Percentiles rank a stretch among this genome's conserved stretches.
phyloP scores from a whole-genome alignment of 2,888 invertebrate genomes.

The Patella ulyssiponensis region DNA sequence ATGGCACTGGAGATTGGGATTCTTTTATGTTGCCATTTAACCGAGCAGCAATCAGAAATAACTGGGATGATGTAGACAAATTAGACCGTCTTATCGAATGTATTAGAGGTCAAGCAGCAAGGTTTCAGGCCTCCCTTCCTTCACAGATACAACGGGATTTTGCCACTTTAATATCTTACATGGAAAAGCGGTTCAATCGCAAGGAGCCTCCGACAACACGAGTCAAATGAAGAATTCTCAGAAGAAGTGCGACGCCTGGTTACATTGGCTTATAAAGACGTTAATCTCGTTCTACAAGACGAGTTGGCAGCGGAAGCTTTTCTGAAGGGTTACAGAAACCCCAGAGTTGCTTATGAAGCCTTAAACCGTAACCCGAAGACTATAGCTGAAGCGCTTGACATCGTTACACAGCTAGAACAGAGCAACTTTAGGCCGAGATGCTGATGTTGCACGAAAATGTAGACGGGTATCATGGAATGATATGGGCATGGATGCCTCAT shows the following conservation, averaged over 20 bases:
- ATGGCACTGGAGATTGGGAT: not conserved
- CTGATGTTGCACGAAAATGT: too few species aligned
- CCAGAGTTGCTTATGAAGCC: not conserved
- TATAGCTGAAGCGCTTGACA: not conserved
- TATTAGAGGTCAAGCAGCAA: not conserved
- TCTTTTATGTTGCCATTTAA: too few species aligned
- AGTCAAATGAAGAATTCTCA: too few species aligned
- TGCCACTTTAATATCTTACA: too few species aligned
- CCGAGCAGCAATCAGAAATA: not conserved
- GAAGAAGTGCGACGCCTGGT: not conserved
- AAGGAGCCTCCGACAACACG: too few species aligned
- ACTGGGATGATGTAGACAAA: not conserved
- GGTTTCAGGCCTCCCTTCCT: too few species aligned
- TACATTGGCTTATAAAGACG: not conserved
- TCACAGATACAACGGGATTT: too few species aligned
- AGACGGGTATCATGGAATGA: too few species aligned
- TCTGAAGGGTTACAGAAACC: not conserved
- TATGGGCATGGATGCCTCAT: too few species aligned
- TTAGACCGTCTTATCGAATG: not conserved
- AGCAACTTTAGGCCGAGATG: not conserved
- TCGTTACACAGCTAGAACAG: not conserved
- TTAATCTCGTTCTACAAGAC: not conserved
- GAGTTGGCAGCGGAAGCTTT: not conserved
- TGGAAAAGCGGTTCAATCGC: too few species aligned
- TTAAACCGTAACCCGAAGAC: not conserved